These are phyloP conservation scores for Drosophila lacertosa DNA, from an alignment of 1,140 invertebrate genomes.

Conservation along the genomic window DNA sequence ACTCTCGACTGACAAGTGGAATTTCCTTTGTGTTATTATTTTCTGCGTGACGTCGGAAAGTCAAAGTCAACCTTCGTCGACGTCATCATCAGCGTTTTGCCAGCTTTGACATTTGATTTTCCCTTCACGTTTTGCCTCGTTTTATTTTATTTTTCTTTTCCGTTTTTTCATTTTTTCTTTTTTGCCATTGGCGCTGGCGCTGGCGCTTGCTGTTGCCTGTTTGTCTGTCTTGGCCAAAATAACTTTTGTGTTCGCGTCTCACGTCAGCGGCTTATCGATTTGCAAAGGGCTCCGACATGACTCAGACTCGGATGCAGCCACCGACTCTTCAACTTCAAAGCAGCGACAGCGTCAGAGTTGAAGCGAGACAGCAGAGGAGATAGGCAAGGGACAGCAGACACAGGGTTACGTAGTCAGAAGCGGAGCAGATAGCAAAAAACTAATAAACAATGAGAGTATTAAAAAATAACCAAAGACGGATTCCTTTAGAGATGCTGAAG, in stretches of 20 bases:
- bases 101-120: conserved; percentile 80
- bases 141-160: conserved; percentile 22
- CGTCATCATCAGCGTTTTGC: conserved; percentile 70
- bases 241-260: conserved; percentile 59
- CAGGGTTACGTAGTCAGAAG: background rate
- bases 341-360: no score
- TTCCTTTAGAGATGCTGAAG: no score
- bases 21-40: conserved; percentile 58
- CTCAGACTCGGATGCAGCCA: conserved; percentile 48
- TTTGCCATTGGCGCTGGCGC: conserved; percentile 57
- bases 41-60: conserved; percentile 37
- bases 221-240: conserved; percentile 23
- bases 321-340: conserved; percentile 4
- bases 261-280: conserved; percentile 76
- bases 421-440: no score
- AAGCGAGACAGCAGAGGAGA: background rate
- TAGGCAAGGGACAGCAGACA: background rate
- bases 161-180: conserved; percentile 22
- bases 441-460: background rate
- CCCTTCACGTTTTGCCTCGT: conserved; percentile 24
- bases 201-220: conserved; percentile 32
- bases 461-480: no score
- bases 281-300: conserved; percentile 59
- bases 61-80: conserved; percentile 72
- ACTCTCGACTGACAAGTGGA: conserved; percentile 63